Evolutionary conservation across 1,140 invertebrate genomes (phyloP), one percentile per base, ranked within the genome.

Genomic region (Subanguina moxae): DNA sequence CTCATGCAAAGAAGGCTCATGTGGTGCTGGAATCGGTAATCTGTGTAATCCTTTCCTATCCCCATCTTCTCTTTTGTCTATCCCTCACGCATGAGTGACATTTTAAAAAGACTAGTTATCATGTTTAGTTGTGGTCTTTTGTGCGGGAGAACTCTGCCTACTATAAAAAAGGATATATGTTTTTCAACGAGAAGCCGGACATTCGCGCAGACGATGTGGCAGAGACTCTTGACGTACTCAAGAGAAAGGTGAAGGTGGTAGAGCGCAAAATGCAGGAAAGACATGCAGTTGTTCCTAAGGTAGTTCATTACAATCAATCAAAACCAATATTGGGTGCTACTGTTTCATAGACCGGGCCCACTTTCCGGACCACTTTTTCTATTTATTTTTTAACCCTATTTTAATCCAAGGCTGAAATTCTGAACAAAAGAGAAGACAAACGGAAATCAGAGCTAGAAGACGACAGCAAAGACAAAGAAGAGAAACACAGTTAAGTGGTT

Each of bases 261-360:
- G 80, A 82, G 52, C 56, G 78, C 17, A 79, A 80, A 64, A 82
- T 82, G 80, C 80, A 82, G 57, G 80, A 82, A 59, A 52, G 48
- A 25, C 48, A 52, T 52, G 23, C 69, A 1, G 57, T 76, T 23
- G 80, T 81, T 23, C 78, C 78, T 27, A 80, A 79, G 67, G 78
- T 80, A 19, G 38, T n/a, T n/a, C n/a, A n/a, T n/a, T n/a, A n/a
- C 43, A 45, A 45, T 45, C 43, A 45, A n/a, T 45, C 43, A 45
- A 45, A 45, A 45, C n/a, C n/a, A 21, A n/a, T n/a, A n/a, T n/a
- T n/a, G n/a, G n/a, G n/a, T n/a, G n/a, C n/a, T n/a, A n/a, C n/a
- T n/a, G n/a, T n/a, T n/a, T n/a, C n/a, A n/a, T n/a, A n/a, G n/a
- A n/a, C n/a, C n/a, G n/a, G n/a, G n/a, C n/a, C n/a, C n/a, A n/a